Evolutionary conservation across 1,140 invertebrate species (phyloP).

Genomic region (Monomorium pharaonis): DNA sequence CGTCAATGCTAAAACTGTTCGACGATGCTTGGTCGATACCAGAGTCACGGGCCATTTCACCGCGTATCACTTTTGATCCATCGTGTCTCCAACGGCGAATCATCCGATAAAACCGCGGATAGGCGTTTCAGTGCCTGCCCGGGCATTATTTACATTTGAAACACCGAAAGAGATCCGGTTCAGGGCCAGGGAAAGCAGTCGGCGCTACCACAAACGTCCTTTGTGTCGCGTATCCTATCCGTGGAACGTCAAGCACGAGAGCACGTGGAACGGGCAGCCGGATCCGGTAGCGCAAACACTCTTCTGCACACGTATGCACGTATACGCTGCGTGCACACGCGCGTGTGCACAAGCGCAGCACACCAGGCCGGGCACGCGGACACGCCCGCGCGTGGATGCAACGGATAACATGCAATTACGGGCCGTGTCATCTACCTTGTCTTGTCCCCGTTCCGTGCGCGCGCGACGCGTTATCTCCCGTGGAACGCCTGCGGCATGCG

Average conservation of each 20-base stretch:
- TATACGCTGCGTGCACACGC: neutral
- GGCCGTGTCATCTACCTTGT: conserved; percentile 83
- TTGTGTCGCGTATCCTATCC: conserved; percentile 61
- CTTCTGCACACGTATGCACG: conserved; percentile 20
- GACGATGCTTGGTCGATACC: no score
- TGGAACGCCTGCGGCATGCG: conserved; percentile 77
- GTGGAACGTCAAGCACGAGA: conserved; percentile 55
- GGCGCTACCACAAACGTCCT: conserved; percentile 56
- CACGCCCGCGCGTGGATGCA: conserved; percentile 68
- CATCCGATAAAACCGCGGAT: neutral
- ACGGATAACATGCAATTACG: conserved; percentile 84
- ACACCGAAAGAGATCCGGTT: conserved; percentile 14
- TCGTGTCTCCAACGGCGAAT: neutral
- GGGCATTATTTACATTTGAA: conserved; percentile 34
- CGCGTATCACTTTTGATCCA: conserved; percentile 11
- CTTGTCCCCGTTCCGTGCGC: conserved; percentile 79
- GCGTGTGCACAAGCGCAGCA: neutral
- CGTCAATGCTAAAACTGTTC: neutral
- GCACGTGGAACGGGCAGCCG: conserved; percentile 69
- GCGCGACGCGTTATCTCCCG: conserved; percentile 78
- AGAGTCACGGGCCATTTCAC: neutral
- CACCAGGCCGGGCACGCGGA: neutral
- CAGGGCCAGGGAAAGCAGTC: conserved; percentile 35
- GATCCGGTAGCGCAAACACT: conserved; percentile 61
- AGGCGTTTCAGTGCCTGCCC: neutral